Base-by-base conservation (phyloP, 2,113 vertebrate species). In the Phrynosoma blainvillii region DNA sequence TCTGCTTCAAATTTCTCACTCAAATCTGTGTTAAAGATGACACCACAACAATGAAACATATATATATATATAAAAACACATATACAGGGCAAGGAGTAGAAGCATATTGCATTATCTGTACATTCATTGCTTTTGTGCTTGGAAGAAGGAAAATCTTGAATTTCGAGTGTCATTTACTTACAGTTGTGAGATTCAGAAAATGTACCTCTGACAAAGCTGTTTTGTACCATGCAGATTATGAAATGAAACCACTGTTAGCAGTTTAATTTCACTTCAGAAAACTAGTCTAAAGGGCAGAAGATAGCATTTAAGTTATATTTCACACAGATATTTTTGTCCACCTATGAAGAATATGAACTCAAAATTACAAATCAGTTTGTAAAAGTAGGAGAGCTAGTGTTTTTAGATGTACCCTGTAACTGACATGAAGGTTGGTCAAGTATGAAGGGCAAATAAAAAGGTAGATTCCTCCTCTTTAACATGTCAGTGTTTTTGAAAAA, bases 1-100 rank as follows among this genome's bases (percentile, higher is more conserved):
- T 85, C 90, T 94, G 75, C 92, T 95, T 93, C 93, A 94, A 93
- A 89, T 75, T 89, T 91, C 89, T 87, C 84, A 95, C 75, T 87
- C 30, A 87, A 66, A 52, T 93, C 65, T 92, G 85, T 76, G 25
- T 87, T 90, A 87, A 93, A 92, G 89, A 83, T 82, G n/a, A 94
- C 83, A 89, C 47, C 84, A 91, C 89, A 90, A 95, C 42, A 47
- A 83, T 90, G 92, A 95, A 91, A 94, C 87, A 81, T 36, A 47
- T 21, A 68, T 32, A 36, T 36, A 36, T 36, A 36, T 36, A 36
- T 36, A 36, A 30, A 88, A 10, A 88, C 89, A 93, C 1, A 77
- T 86, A 91, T 92, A 94, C 65, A 96, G 79, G 94, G 95, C 62
- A 66, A 10, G 12, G 65, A 14, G 10, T 91, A 93, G 85, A 88